Conservation (phyloP, 2,113 vertebrate species). For the Chelonoidis abingdonii region DNA sequence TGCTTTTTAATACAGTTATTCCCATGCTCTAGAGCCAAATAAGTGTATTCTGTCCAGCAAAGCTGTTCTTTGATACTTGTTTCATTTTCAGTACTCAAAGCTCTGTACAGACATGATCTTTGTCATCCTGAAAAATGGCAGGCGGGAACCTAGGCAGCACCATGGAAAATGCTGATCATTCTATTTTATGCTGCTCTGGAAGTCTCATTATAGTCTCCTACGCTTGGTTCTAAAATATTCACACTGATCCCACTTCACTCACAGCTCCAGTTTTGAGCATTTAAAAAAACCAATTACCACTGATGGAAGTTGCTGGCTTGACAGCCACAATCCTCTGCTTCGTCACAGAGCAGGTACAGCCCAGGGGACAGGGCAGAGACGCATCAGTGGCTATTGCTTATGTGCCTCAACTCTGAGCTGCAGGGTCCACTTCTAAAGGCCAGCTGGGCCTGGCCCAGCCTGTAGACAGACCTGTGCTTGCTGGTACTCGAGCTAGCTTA, state of each 20-base stretch:
- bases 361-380: not conserved
- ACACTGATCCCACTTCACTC: not conserved
- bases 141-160: no score
- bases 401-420: not conserved
- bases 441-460: no score
- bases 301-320: not conserved
- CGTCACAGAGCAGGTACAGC: not conserved
- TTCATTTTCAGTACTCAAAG: not conserved
- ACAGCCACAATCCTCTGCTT: not conserved
- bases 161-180: not conserved
- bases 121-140: not conserved
- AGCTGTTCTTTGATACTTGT: not conserved
- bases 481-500: no score
- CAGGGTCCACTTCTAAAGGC: not conserved
- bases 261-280: not conserved
- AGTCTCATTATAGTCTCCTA: not conserved
- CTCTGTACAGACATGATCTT: not conserved
- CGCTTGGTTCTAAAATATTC: not conserved
- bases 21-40: no score
- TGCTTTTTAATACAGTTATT: no score
- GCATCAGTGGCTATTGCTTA: not conserved
- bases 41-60: not conserved
- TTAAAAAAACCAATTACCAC: no score
- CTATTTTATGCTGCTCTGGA: not conserved
- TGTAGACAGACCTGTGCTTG: not conserved